Base-by-base conservation (phyloP, 2,113 vertebrate genomes). In the Solea solea region DNA sequence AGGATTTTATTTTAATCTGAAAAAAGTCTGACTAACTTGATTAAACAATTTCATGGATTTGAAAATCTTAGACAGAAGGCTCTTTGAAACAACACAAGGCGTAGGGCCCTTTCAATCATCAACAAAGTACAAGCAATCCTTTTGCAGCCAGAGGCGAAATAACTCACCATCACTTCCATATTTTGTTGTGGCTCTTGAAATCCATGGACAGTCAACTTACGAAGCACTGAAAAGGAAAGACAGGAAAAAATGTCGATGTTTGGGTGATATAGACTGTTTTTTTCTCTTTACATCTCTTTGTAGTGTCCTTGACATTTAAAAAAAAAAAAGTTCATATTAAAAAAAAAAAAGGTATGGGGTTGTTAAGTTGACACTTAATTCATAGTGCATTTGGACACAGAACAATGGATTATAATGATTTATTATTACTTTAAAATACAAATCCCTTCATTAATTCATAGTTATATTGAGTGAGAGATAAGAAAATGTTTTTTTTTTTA, bases 131-230 rank as follows among this genome's bases (percentile, higher is more conserved):
- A 8, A 45, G 21, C 4, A 9, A 12, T 52, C 62, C 40, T 65
- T 25, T 28, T 11, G 48, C 42, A 64, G 2, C 54, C 42, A 34
- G 11, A 63, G 16, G 15, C 28, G 39, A 78, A 72, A 70, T 42
- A 48, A 72, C 34, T 96, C 91, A 99, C 98, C 97, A 99, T 98
- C 62, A 96, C 96, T 67, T 98, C 97, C 90, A 93, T 84, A 77
- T 93, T 97, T 84, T 95, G 95, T 15, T 96, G 96, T 57, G 98
- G 97, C 74, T 98, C 96, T 77, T 94, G 91, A 93, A 99, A 98
- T 54, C 98, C 98, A 80, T 99, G 95, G 39, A 99, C 97, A 0
- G 98, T 99, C 85, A 99, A 92, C 72, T 99, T 99, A 59, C 96
- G 94, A 80, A 99, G 94, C 55, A 99, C 97, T 99, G 83, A 52